Base-by-base conservation (phyloP, 2,888 invertebrate species). In the Nycteola revayana region DNA sequence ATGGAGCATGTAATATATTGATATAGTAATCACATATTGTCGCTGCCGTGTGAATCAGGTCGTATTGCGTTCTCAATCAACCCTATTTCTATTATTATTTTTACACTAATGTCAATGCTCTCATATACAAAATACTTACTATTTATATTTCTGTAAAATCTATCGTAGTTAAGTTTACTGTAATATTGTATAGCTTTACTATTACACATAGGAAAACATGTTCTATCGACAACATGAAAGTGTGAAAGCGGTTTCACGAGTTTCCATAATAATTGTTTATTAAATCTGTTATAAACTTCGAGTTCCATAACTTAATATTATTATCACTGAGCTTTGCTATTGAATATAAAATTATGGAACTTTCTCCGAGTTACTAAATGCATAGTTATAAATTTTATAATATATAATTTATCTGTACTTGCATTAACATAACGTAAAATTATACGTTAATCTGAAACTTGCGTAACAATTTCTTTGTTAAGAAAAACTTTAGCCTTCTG, bases 401-500 rank as follows among this genome's bases (percentile, higher is more conserved):
- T 14, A 14, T 14, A 5, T 14, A 2, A 14, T 2, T 5, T 3
- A 5, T 14, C 5, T 14, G 14, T 14, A 3, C 5, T 14, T 14
- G 3, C 5, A 14, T 3, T 14, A 14, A 14, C 5, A 14, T 14
- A 14, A 14, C 14, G 14, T 14, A 14, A 14, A 14, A 14, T 14
- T 14, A 14, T 14, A 14, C 14, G 14, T 14, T n/a, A 21, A 7
- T 6, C 2, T 21, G 21, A 21, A 5, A 21, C 4, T 56, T 43
- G 30, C 36, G 10, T 31, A 40, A 57, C 3, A 9, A 32, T 34
- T 34, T 41, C 23, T 46, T 35, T 37, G 27, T 25, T 30, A 49
- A 50, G 43, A 58, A 58, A 48, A 53, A 29, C 21, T 23, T 9
- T 46, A 56, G 56, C 53, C 56, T 59, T 59, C 52, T 28, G 27